phyloP scores from a whole-genome alignment of 30 jellyfish, hydroid and myxozoan species.

The Cassiopea xamachana region DNA sequence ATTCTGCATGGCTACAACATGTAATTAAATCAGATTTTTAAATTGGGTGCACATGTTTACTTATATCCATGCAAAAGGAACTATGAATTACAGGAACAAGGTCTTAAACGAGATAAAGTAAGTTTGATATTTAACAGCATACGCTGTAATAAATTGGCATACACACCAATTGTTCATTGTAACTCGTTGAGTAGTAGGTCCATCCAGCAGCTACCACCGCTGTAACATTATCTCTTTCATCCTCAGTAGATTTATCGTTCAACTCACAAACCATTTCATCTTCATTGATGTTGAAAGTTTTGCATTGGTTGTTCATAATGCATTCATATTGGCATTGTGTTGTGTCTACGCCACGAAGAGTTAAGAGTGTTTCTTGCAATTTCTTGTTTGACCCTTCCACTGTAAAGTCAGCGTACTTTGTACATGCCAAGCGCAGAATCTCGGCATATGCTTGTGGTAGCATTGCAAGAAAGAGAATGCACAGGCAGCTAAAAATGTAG shows the following conservation, averaged over 20 bases:
- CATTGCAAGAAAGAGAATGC: not conserved
- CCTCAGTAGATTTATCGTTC: slow-evolving; percentile 16
- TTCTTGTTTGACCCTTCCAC: not conserved
- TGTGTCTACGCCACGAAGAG: not conserved
- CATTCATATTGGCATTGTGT: slow-evolving; percentile 18
- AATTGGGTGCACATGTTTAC: too few relatives aligned
- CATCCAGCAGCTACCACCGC: slow-evolving; percentile 8
- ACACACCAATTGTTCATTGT: slow-evolving; percentile 16
- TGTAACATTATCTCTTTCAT: not conserved
- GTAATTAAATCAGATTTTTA: too few relatives aligned
- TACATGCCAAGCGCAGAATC: slow-evolving; percentile 25
- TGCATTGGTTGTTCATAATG: not conserved
- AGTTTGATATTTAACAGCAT: too few relatives aligned
- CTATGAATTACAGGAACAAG: too few relatives aligned
- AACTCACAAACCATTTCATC: slow-evolving; percentile 10
- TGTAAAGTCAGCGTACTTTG: slow-evolving; percentile 12
- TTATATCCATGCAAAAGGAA: too few relatives aligned
- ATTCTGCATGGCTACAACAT: too few relatives aligned
- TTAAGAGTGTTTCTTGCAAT: not conserved
- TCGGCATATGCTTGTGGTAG: not conserved
- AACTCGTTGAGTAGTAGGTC: slow-evolving; percentile 44
- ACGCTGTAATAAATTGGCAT: not conserved
- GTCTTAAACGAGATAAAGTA: too few relatives aligned
- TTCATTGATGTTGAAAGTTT: slow-evolving; percentile 12
- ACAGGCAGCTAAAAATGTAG: not conserved